Percentiles rank a stretch among this genome's conserved stretches.
Evolutionary conservation across 2,797 vertebrate species (phyloP).

Genomic region (Anguilla anguilla): DNA sequence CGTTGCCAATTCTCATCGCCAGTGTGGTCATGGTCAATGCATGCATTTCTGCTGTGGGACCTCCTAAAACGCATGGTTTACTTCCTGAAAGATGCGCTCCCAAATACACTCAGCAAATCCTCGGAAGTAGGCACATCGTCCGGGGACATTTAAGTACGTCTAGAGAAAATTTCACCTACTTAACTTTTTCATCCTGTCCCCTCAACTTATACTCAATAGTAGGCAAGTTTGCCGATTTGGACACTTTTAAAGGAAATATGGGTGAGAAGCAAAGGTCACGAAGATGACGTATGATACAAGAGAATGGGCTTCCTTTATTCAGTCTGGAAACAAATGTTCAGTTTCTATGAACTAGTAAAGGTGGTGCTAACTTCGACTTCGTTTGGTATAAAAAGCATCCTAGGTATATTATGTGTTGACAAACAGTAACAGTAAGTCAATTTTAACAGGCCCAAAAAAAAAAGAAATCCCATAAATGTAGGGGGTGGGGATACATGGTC

Average conservation of each 20-base stretch:
- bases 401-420: not conserved
- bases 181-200: no score
- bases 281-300: not conserved
- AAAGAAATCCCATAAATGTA: not conserved
- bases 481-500: constrained; percentile 27
- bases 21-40: no score
- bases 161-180: no score
- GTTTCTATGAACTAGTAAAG: constrained; percentile 23
- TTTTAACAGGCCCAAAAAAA: not conserved
- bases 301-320: constrained; percentile 32
- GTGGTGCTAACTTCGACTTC: constrained; percentile 12
- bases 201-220: no score
- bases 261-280: not conserved
- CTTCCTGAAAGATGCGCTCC: no score
- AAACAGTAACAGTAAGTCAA: not conserved
- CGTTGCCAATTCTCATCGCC: no score
- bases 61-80: no score
- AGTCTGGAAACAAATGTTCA: constrained; percentile 14
- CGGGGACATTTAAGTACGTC: no score
- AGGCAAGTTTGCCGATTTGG: no score
- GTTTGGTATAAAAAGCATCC: constrained; percentile 12
- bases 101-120: no score
- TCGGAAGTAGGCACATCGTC: no score
- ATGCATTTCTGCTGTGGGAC: no score
- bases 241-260: not conserved